Evolutionary conservation across 1,140 invertebrate genomes (phyloP).

Genomic region (Batillaria attramentaria): DNA sequence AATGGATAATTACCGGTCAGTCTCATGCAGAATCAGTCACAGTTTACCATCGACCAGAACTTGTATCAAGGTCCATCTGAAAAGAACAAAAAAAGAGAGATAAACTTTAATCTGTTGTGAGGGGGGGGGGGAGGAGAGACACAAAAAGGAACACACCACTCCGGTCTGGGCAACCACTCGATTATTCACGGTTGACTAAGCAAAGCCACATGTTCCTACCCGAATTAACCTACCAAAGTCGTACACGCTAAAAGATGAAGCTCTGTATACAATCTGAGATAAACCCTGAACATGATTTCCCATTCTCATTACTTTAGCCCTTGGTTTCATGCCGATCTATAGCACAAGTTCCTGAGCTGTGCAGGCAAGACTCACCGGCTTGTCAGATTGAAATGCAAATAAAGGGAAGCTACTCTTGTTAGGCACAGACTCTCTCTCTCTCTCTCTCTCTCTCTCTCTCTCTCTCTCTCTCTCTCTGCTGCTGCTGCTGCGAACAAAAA

Average conservation of each 20-base stretch:
- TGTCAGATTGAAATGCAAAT: no score
- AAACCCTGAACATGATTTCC: neutral
- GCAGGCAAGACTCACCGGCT: neutral
- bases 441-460: neutral
- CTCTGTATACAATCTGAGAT: neutral
- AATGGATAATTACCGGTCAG: neutral
- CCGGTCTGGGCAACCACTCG: no score
- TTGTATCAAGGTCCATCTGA: neutral
- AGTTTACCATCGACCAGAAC: neutral
- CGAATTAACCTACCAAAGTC: no score
- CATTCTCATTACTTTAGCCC: neutral
- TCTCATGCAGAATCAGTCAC: neutral
- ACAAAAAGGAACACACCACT: no score
- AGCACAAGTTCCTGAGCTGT: neutral
- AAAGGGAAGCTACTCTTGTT: no score
- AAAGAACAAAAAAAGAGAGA: neutral
- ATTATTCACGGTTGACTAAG: no score
- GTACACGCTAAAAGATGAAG: no score
- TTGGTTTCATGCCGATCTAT: neutral
- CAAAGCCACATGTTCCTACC: no score
- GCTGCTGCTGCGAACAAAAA: no score
- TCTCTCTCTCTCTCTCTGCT: neutral
- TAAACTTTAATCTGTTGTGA: neutral
- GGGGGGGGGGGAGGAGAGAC: no score
- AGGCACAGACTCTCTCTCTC: neutral